Conservation (phyloP, 2,888 invertebrate genomes). For the Drosophila crucigera region DNA sequence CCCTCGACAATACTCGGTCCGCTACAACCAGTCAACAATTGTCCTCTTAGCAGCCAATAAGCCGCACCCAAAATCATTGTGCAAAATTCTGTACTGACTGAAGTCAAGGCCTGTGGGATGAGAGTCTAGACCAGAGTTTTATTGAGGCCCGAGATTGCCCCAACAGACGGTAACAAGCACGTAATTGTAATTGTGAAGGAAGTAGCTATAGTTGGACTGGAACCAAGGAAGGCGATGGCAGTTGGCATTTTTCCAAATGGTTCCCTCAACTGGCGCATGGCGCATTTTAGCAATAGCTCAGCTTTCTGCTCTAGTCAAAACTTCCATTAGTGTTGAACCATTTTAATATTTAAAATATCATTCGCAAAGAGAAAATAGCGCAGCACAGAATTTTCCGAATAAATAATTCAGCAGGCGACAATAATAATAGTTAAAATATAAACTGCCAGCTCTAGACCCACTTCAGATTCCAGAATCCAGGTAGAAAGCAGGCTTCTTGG, state of each 20-base stretch:
- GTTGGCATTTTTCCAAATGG: conserved; percentile 51
- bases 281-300: conserved; percentile 15
- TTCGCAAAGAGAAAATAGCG: conserved; percentile 48
- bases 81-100: conserved; percentile 26
- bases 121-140: conserved; percentile 40
- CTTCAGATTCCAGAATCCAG: neutral
- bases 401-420: conserved; percentile 67
- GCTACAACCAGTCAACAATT: conserved; percentile 3
- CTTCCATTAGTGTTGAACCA: conserved; percentile 44
- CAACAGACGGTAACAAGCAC: conserved; percentile 37
- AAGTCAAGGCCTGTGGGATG: conserved; percentile 22
- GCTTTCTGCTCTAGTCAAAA: conserved; percentile 5
- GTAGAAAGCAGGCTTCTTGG: conserved; percentile 14
- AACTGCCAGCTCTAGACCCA: neutral
- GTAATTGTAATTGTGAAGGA: conserved; percentile 54
- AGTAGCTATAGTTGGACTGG: conserved; percentile 40
- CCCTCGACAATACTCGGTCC: neutral
- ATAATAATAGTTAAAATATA: conserved; percentile 61
- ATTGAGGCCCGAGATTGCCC: conserved; percentile 28
- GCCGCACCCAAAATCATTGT: conserved; percentile 43
- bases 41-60: conserved; percentile 58
- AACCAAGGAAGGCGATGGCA: conserved; percentile 10
- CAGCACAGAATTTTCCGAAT: conserved; percentile 37
- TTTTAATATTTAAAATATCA: conserved; percentile 69
- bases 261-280: conserved; percentile 25